phyloP scores from a whole-genome alignment of 2,113 vertebrate species.

The Rhadina sibilatrix region DNA sequence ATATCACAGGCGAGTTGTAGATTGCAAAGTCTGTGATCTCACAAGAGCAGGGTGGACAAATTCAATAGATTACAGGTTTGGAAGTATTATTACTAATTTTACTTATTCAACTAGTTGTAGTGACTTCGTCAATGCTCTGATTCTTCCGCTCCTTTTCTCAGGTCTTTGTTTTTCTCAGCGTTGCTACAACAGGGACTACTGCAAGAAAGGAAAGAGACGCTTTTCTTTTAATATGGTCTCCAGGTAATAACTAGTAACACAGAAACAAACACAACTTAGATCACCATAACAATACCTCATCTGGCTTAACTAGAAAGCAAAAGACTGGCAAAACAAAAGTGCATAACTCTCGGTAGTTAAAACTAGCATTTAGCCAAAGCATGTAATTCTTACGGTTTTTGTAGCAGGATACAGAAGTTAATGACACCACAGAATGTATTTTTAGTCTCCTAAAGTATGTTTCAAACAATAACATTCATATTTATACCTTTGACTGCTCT shows the following conservation, averaged over 20 bases:
- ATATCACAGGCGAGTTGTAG: background rate
- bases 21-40: background rate
- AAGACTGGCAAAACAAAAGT: background rate
- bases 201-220: background rate
- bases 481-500: background rate
- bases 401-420: background rate
- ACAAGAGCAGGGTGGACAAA: background rate
- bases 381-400: background rate
- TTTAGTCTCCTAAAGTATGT: background rate
- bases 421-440: rapidly evolving
- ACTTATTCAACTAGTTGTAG: background rate
- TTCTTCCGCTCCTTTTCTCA: background rate
- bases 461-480: background rate
- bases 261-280: background rate
- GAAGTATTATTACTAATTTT: background rate
- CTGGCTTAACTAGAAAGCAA: background rate
- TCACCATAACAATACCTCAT: background rate
- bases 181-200: background rate
- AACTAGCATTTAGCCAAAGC: background rate
- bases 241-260: background rate
- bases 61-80: background rate
- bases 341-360: background rate
- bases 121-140: background rate
- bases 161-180: background rate
- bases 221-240: background rate